phyloP scores from a whole-genome alignment of 2,888 invertebrate species.

The Thera obeliscata region DNA sequence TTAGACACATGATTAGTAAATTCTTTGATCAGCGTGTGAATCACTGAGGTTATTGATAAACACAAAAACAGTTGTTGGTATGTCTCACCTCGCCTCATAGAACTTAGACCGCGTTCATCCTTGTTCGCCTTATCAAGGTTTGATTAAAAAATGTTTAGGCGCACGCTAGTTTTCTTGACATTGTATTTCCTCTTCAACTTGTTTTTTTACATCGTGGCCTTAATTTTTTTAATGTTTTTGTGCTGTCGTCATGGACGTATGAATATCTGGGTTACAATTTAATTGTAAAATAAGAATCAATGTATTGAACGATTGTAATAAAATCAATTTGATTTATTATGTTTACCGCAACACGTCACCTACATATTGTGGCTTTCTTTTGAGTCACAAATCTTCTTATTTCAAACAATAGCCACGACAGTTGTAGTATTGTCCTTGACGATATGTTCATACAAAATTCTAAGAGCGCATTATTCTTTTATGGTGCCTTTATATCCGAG shows the following conservation, averaged over 20 bases:
- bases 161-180: background rate
- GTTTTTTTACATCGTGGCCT: background rate
- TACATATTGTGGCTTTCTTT: constrained; percentile 34
- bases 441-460: constrained; percentile 5
- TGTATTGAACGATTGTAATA: background rate
- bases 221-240: too few relatives aligned
- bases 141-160: background rate
- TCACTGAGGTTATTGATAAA: background rate
- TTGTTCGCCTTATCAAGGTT: background rate
- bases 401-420: constrained; percentile 16
- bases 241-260: too few relatives aligned
- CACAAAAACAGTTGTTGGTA: background rate
- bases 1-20: too few relatives aligned
- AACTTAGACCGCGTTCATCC: background rate
- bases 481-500: background rate
- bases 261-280: too few relatives aligned
- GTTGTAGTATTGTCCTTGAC: constrained; percentile 7
- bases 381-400: constrained; percentile 21
- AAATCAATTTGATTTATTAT: background rate
- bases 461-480: constrained; percentile 14
- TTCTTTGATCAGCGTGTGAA: background rate
- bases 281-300: too few relatives aligned
- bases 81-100: background rate
- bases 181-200: background rate
- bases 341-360: constrained; percentile 24